Base-by-base conservation (phyloP, 2,888 invertebrate species). In the Euphydryas editha region DNA sequence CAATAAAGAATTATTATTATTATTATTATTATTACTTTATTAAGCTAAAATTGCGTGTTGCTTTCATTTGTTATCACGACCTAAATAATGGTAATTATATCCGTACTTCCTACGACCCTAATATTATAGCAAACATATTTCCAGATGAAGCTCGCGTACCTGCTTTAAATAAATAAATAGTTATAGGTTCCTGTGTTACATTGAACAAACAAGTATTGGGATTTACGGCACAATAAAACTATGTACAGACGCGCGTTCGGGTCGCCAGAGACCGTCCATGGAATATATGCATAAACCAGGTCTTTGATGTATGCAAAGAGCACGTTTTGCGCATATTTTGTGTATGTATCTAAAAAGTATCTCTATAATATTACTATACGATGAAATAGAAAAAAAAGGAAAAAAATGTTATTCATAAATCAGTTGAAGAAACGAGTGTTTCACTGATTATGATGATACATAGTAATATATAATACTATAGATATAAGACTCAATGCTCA, bases 181-280 rank as follows among this genome's bases (percentile, higher is more conserved):
- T 56, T 51, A 24, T 30, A 44, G 24, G 61, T 62, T 54, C 30
- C 42, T 24, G 63, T 18, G 37, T 51, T 36, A 62, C 54, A 47
- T 59, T 60, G 46, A 54, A 57, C 21, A 69, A 65, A 60, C 62
- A 62, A 42, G 49, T 30, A 57, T 60, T 37, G 73, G 75, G 79
- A 80, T 87, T 89, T 87, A 88, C 81, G 80, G 78, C 82, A 81
- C 78, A 80, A 84, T 88, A 88, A 88, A 88, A 82, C 79, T 78
- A 78, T 76, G 78, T 77, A 75, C 73, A n/a, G 74, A 64, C 20
- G 18, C 18, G 64, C 56, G 65, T 78, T 75, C 73, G 73, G 78
- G 78, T 70, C 75, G 73, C 71, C 69, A 70, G 73, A 72, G 65
- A 56, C 59, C 54, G 67, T 30, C 62, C 56, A 44, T 36, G 54